A percentile compares a stretch with the other conserved stretches of the same genome.
Evolutionary conservation across 2,888 invertebrate genomes (phyloP).

Genomic region (Petrolisthes cinctipes): DNA sequence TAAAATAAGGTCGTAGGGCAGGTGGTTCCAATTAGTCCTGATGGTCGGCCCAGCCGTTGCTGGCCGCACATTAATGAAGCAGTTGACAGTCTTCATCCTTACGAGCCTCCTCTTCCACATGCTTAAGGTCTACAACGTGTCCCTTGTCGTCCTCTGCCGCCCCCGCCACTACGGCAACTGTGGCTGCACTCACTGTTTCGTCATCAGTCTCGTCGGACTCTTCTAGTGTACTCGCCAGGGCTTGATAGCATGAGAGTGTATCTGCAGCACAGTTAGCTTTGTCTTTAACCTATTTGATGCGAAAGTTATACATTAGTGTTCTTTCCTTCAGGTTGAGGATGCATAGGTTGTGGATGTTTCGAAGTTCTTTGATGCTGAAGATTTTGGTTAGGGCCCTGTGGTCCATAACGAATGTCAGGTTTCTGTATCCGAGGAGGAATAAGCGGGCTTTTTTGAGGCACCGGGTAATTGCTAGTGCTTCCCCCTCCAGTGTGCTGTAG

Average conservation of each 20-base stretch:
- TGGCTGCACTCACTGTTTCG: neutral
- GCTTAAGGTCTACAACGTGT: neutral
- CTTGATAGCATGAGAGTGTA: neutral
- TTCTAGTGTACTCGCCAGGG: neutral
- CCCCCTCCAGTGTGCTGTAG: conserved; percentile 1
- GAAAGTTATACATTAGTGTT: conserved; percentile 15
- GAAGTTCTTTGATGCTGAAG: neutral
- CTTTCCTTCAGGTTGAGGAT: too few species aligned
- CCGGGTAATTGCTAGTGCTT: neutral
- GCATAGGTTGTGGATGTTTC: conserved; percentile 14
- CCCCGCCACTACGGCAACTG: neutral
- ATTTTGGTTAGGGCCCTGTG: conserved; percentile 20
- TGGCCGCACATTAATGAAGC: neutral
- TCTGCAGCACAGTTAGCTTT: conserved; percentile 13
- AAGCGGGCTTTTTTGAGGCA: neutral
- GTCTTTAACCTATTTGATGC: conserved; percentile 13
- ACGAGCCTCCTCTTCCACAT: neutral
- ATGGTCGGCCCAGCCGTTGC: neutral
- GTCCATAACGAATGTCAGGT: conserved; percentile 11
- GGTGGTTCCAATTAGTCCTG: neutral
- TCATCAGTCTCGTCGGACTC: neutral
- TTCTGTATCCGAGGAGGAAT: conserved; percentile 19
- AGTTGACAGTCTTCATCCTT: neutral
- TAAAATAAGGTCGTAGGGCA: neutral
- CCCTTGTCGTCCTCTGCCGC: neutral